Conservation (phyloP, 2,113 vertebrate genomes). For the Barnardius zonarius region DNA sequence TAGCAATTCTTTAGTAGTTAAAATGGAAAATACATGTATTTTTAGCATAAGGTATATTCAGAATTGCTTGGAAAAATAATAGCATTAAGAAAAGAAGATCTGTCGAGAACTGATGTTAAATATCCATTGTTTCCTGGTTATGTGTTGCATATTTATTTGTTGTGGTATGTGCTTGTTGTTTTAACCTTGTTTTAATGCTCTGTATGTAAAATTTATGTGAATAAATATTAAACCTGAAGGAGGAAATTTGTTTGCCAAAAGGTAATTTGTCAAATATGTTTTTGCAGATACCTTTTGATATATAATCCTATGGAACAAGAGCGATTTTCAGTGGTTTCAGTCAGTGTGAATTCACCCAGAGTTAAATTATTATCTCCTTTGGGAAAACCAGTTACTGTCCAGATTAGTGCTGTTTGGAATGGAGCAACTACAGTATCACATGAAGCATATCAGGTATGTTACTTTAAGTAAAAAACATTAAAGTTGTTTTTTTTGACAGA, state of each 20-base stretch:
- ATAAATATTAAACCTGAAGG: not conserved
- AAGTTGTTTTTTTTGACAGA: not conserved
- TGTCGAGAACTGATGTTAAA: not conserved
- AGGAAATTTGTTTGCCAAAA: not conserved
- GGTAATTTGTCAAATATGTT: not conserved
- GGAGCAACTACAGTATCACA: constrained; percentile 67
- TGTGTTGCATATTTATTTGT: constrained; percentile 41
- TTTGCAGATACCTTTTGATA: constrained; percentile 83
- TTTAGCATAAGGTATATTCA: not conserved
- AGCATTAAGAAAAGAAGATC: not conserved
- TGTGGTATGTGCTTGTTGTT: constrained; percentile 30
- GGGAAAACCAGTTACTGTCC: constrained; percentile 75
- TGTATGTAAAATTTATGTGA: constrained; percentile 17
- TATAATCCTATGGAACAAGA: constrained; percentile 86
- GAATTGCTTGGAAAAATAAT: not conserved
- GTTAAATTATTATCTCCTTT: constrained; percentile 74
- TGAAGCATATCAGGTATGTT: constrained; percentile 82
- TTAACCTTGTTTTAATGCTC: not conserved
- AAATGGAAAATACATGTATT: not conserved
- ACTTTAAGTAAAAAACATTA: not conserved
- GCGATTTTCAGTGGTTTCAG: constrained; percentile 75
- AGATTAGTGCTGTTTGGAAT: constrained; percentile 87
- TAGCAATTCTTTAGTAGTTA: not conserved
- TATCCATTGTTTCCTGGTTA: constrained; percentile 25
- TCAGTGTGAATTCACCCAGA: constrained; percentile 76